phyloP scores from a whole-genome alignment of 2,888 invertebrate species.

The Acronicta leporina region DNA sequence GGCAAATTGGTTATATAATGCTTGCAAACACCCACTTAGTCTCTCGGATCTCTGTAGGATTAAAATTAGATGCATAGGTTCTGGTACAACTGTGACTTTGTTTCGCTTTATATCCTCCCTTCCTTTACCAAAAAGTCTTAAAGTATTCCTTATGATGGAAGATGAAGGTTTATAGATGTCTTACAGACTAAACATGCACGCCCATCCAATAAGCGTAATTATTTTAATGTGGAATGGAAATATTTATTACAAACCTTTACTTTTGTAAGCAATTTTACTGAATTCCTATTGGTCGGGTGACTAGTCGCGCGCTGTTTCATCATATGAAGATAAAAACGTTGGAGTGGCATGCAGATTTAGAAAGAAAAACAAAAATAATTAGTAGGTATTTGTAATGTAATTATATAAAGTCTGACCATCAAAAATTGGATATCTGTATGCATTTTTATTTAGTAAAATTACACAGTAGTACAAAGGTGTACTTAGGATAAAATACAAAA shows the following conservation, averaged over 20 bases:
- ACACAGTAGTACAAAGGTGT: slow-evolving; percentile 73
- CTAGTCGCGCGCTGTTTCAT: too few species aligned
- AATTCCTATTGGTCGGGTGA: too few species aligned
- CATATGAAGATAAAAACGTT: too few species aligned
- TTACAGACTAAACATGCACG: too few species aligned
- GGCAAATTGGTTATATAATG: slow-evolving; percentile 77
- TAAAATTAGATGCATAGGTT: slow-evolving; percentile 76
- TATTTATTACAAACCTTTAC: too few species aligned
- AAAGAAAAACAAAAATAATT: too few species aligned
- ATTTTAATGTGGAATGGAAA: too few species aligned
- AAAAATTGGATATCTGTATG: slow-evolving; percentile 36
- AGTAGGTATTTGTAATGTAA: slow-evolving; percentile 15
- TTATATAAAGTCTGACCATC: slow-evolving; percentile 14
- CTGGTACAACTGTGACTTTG: slow-evolving; percentile 70
- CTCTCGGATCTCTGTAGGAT: slow-evolving; percentile 89
- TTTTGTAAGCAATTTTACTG: too few species aligned
- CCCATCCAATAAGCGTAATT: too few species aligned
- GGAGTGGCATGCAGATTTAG: too few species aligned
- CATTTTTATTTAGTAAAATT: slow-evolving; percentile 59
- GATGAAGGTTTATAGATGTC: slow-evolving; percentile 66
- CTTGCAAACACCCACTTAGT: slow-evolving; percentile 83
- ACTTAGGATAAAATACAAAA: slow-evolving; percentile 71
- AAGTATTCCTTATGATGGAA: slow-evolving; percentile 89
- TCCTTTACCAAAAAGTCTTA: slow-evolving; percentile 88
- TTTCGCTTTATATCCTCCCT: slow-evolving; percentile 75